These are phyloP conservation scores for Nannoperca australis DNA, from an alignment of 2,797 vertebrate species.

Conservation along the genomic window DNA sequence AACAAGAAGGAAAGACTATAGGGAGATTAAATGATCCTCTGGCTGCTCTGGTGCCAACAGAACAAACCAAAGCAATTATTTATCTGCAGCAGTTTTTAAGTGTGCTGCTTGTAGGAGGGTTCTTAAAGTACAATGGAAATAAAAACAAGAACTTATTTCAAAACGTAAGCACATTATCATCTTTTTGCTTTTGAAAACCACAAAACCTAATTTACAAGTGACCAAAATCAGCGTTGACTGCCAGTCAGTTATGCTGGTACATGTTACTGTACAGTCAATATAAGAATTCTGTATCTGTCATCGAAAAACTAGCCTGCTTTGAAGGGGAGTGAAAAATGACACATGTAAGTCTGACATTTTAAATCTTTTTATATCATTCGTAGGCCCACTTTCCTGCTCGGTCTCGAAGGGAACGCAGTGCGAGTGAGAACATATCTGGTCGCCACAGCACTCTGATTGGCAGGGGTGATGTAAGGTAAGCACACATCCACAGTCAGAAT, in stretches of 20 bases:
- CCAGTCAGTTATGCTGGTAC: not conserved
- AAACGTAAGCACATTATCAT: not conserved
- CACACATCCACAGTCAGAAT: slow-evolving; percentile 42
- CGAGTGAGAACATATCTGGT: slow-evolving; percentile 87
- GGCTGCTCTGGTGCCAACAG: not conserved
- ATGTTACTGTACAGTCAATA: not conserved
- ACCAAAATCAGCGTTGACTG: not conserved
- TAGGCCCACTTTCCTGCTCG: slow-evolving; percentile 87
- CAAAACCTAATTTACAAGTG: too few species aligned
- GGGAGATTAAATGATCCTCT: not conserved
- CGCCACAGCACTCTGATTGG: slow-evolving; percentile 89
- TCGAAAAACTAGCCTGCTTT: not conserved
- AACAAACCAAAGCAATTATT: not conserved
- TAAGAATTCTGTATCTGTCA: not conserved
- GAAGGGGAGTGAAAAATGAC: not conserved
- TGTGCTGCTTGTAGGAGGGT: not conserved
- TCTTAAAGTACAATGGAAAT: not conserved
- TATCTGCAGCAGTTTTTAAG: not conserved
- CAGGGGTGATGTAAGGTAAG: slow-evolving; percentile 87
- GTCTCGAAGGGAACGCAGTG: slow-evolving; percentile 90
- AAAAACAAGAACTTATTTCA: not conserved
- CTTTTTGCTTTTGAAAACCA: not conserved
- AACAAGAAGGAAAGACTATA: not conserved
- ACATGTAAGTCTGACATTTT: not conserved
- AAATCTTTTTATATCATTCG: slow-evolving; percentile 10